Evolutionary conservation across 2,797 vertebrate genomes (phyloP).

Genomic region (Percopsis omiscomaycus): DNA sequence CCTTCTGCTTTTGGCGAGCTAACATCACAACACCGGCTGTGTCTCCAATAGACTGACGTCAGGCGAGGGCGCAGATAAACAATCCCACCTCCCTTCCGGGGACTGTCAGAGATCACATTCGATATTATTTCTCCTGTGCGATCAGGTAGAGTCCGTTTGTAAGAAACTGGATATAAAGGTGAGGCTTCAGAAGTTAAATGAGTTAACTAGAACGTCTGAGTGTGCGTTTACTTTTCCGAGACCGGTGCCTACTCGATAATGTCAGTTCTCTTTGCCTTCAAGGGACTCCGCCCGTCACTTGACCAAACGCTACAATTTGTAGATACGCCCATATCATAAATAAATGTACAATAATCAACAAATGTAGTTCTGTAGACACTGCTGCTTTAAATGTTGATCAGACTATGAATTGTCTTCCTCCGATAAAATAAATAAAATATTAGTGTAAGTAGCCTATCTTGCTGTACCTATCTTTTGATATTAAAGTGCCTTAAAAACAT

Average conservation of each 20-base stretch:
- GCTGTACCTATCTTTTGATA: too few relatives aligned
- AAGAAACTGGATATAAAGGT: not conserved
- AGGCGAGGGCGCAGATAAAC: slow-evolving; percentile 29
- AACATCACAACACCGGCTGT: slow-evolving; percentile 40
- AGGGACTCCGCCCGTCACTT: too few relatives aligned
- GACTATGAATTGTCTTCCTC: slow-evolving; percentile 23
- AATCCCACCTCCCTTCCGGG: slow-evolving; percentile 52
- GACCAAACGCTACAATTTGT: too few relatives aligned
- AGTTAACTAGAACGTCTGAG: too few relatives aligned
- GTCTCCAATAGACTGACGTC: slow-evolving; percentile 45
- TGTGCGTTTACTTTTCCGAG: too few relatives aligned
- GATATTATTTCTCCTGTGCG: not conserved
- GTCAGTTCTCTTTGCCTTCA: too few relatives aligned
- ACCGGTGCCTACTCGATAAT: too few relatives aligned
- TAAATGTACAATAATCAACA: not conserved
- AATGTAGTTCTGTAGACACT: not conserved
- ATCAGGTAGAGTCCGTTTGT: not conserved
- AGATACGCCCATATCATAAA: slow-evolving; percentile 42
- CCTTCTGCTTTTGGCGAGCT: slow-evolving; percentile 46
- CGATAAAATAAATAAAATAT: not conserved
- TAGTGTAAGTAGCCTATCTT: too few relatives aligned
- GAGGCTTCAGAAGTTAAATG: too few relatives aligned
- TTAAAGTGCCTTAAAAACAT: too few relatives aligned
- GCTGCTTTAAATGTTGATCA: not conserved
- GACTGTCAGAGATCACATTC: not conserved